Conservation (phyloP, 2,797 vertebrate genomes). For the Hirundo rustica region DNA sequence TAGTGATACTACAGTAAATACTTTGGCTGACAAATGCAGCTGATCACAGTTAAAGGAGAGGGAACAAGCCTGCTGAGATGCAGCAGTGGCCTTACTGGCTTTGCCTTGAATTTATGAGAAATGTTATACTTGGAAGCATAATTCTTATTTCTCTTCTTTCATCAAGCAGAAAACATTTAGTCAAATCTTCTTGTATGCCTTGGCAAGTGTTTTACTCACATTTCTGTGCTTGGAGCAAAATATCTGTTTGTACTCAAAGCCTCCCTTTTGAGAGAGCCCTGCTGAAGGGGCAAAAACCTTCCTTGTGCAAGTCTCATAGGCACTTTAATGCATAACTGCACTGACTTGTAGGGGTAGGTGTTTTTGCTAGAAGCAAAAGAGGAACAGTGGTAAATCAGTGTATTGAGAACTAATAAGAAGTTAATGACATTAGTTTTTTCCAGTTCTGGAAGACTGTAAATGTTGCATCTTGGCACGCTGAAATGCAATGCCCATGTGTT, state of each 20-base stretch:
- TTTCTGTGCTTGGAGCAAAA: background rate
- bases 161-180: conserved; percentile 46
- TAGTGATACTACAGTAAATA: background rate
- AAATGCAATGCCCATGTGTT: background rate
- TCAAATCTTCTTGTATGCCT: conserved; percentile 17
- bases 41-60: background rate
- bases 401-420: background rate
- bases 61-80: background rate
- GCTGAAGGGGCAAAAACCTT: background rate
- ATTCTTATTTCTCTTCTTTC: conserved; percentile 30
- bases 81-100: background rate
- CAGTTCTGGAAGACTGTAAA: background rate
- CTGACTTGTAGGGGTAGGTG: background rate
- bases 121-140: conserved; percentile 9
- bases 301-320: background rate
- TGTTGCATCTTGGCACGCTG: background rate
- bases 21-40: background rate
- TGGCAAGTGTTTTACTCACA: background rate
- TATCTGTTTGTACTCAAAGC: background rate
- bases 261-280: background rate
- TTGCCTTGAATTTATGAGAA: background rate
- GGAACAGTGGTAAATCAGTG: background rate
- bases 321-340: background rate
- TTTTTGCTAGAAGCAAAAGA: background rate
- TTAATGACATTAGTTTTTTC: background rate